These are phyloP conservation scores for Sardinella longiceps DNA, from an alignment of 2,797 vertebrate genomes.

Conservation along the genomic window DNA sequence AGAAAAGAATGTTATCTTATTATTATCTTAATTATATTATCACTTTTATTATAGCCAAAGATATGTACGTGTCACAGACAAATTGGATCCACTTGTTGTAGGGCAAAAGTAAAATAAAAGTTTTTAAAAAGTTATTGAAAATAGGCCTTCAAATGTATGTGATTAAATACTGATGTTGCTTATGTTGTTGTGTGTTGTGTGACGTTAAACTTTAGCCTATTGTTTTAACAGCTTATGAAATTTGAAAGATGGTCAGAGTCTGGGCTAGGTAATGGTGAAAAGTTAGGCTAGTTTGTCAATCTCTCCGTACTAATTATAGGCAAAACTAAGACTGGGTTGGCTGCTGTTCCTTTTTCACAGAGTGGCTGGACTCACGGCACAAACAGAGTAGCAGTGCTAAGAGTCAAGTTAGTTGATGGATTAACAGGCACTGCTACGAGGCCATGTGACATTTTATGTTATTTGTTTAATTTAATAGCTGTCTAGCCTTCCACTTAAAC, in stretches of 20 bases:
- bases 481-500: background rate
- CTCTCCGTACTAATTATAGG: background rate
- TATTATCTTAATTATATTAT: no score
- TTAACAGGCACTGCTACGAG: background rate
- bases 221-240: background rate
- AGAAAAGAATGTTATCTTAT: no score
- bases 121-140: no score
- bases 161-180: background rate
- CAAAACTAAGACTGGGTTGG: background rate
- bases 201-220: no score
- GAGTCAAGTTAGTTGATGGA: background rate
- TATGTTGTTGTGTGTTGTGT: background rate
- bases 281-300: background rate
- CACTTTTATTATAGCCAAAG: no score
- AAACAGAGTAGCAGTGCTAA: background rate
- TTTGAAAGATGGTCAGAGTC: background rate
- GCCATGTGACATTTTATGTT: background rate
- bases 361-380: background rate
- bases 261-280: background rate
- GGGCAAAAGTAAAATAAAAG: no score
- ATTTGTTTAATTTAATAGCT: constrained; percentile 21
- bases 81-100: no score
- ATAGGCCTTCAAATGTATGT: background rate
- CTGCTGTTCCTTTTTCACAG: background rate
- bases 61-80: no score